Evolutionary conservation across 1,140 invertebrate genomes (phyloP), one percentile per base, ranked within the genome.

Genomic region (Rhyzopertha dominica): DNA sequence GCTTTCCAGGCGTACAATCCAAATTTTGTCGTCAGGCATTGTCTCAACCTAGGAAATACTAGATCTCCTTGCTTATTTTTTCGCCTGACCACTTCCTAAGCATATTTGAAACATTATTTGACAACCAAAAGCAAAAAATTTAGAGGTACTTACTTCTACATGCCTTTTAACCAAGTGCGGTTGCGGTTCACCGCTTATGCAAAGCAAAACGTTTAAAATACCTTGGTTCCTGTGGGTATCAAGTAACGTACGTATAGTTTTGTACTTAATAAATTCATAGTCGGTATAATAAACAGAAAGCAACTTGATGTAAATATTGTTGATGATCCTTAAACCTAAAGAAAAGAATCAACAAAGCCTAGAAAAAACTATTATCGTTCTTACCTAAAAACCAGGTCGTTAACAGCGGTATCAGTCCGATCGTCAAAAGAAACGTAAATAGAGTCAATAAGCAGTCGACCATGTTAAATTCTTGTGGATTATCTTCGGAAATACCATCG

Each of bases 171-270:
- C 56, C 7, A 56, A 53, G 32, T 64, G 58, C 0, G 58, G 52
- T 41, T 61, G 50, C 5, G 59, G 49, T 39, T 52, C 55, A 52
- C 82, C 81, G 63, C 76, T 77, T 4, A 84, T 67, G 38, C 72
- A 71, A 4, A 84, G 65, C 2, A 85, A 62, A 3, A 83, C 76
- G 53, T 81, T 76, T 48, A 84, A 75, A 35, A 84, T 78, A 12
- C 82, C 81, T 43, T 82, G 80, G 56, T 84, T 85, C 45, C 80
- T 65, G 10, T 75, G 73, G 0, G 81, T 84, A 59, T 84, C 82
- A 9, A 83, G 70, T 7, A 82, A 63, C 0, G 79, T 76, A 12
- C 81, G 71, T 4, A 84, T 72, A 10, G 81, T 81, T 26, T 76
- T 76, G 0, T 72, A 74, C 46, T 72, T 69, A 20, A 82, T 75